phyloP scores from a whole-genome alignment of 2,888 invertebrate species.

The Gastracanthus pulcherrimus region DNA sequence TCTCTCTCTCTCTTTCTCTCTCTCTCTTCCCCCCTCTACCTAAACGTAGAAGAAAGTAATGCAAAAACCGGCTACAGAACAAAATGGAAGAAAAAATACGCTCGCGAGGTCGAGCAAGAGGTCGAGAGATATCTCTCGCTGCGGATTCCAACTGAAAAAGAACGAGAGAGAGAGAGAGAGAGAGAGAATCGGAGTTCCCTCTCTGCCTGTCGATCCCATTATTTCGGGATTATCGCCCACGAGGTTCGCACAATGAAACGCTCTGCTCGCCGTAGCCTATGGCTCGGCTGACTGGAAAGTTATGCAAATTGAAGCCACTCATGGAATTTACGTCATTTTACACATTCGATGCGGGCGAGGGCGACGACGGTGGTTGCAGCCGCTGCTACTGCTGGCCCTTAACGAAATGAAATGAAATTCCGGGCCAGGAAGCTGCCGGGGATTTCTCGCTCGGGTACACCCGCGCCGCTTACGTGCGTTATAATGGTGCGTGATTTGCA shows the following conservation, averaged over 20 bases:
- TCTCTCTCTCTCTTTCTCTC: neutral
- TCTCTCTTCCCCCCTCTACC: neutral
- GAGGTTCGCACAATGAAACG: slow-evolving; percentile 33
- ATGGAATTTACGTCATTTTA: slow-evolving; percentile 66
- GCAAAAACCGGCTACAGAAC: neutral
- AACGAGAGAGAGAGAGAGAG: neutral
- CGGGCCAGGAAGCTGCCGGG: neutral
- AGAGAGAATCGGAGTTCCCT: neutral
- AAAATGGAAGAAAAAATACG: too few species aligned
- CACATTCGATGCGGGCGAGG: slow-evolving; percentile 34
- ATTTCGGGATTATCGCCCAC: slow-evolving; percentile 47
- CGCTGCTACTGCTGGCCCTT: neutral
- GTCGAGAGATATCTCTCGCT: neutral
- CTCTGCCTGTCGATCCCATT: slow-evolving; percentile 37
- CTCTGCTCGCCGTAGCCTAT: slow-evolving; percentile 5
- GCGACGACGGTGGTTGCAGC: neutral
- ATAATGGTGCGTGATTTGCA: neutral
- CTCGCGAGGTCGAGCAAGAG: too few species aligned
- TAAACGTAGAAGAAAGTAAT: neutral
- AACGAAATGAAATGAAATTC: slow-evolving; percentile 62
- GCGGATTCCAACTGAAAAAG: neutral
- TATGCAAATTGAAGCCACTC: slow-evolving; percentile 65
- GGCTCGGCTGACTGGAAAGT: slow-evolving; percentile 60
- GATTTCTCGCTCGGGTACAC: neutral
- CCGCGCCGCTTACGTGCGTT: too few species aligned